Evolutionary conservation across 2,797 vertebrate species (phyloP).

Genomic region (Acanthopagrus latus): DNA sequence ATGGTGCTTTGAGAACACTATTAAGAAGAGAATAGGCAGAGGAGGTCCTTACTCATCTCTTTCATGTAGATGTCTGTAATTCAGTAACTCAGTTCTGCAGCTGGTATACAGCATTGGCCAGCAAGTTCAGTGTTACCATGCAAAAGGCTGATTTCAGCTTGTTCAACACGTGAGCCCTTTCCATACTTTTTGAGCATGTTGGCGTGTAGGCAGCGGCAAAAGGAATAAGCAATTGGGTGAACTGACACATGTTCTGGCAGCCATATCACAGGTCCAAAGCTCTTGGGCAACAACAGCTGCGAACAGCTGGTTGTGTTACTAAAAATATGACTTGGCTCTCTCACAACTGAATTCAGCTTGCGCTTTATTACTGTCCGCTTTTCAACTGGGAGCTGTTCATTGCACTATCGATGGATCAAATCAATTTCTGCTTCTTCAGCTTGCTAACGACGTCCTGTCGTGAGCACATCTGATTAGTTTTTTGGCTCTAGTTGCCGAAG

Average conservation of each 20-base stretch:
- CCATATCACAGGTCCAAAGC: slow-evolving; percentile 16
- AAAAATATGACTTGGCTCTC: slow-evolving; percentile 40
- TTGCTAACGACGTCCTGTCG: slow-evolving; percentile 39
- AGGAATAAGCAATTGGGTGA: slow-evolving; percentile 29
- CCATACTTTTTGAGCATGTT: not conserved
- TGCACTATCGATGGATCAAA: slow-evolving; percentile 45
- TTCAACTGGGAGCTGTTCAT: slow-evolving; percentile 43
- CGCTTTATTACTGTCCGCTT: slow-evolving; percentile 30
- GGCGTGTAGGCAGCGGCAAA: slow-evolving; percentile 1
- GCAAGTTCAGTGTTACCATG: too few relatives aligned
- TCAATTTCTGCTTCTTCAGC: slow-evolving; percentile 45
- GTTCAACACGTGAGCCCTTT: not conserved
- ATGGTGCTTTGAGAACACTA: slow-evolving; percentile 21
- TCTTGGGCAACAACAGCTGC: slow-evolving; percentile 39
- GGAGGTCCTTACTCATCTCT: slow-evolving; percentile 3
- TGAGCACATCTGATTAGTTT: slow-evolving; percentile 29
- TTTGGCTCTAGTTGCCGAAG: not conserved
- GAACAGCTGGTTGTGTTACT: slow-evolving; percentile 55
- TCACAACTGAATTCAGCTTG: slow-evolving; percentile 27
- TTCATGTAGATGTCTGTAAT: slow-evolving; percentile 15
- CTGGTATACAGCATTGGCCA: not conserved
- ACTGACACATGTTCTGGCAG: slow-evolving; percentile 34
- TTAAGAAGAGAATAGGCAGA: not conserved
- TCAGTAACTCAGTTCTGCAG: not conserved
- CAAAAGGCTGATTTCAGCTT: too few relatives aligned